Base-by-base conservation (phyloP, 2,113 vertebrate species). In the Dipodomys merriami region DNA sequence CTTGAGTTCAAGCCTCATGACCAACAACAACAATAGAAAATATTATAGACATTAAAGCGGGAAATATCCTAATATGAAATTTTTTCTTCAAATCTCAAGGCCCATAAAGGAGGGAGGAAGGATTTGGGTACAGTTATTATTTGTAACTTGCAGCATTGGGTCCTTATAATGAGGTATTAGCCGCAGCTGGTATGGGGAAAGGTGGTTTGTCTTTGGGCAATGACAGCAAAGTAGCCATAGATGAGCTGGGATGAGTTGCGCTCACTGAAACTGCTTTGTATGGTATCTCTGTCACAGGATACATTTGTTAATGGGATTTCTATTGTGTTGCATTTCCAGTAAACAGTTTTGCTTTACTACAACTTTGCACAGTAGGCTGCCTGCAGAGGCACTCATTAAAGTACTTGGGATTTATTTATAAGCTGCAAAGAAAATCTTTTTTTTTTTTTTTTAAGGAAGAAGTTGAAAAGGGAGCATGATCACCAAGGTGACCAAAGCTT, bases 321-420 rank as follows among this genome's bases (percentile, higher is more conserved):
- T 79, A 80, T 68, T 73, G 30, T 73, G 35, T 35, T 81, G 35
- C 80, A 60, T 92, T 88, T 96, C 91, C 57, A 53, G 71, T 22
- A 64, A 44, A 88, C 49, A 67, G 72, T 62, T 95, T 88, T 90
- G 33, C 83, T 89, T 93, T 94, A 86, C 82, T 93, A 46, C 35
- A 77, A 88, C 46, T 30, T 64, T 79, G 57, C 49, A 86, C 27
- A 67, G 91, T 62, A 93, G 88, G 35, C 67, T 76, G 78, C 71
- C 44, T 65, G 69, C 10, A 82, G 86, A 65, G 77, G 80, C 68
- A 87, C 65, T 96, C 64, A 69, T 96, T 94, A 96, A 97, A 91
- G 67, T 62, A 93, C 85, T 90, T 90, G 88, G 46, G 80, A 93
- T 91, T 94, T 76, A 94, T 89, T 94, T 76, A 93, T 89, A 94